Evolutionary conservation across 2,797 vertebrate genomes (phyloP), one percentile per base, ranked within the genome.

Genomic region (Cyprinodon diabolis): DNA sequence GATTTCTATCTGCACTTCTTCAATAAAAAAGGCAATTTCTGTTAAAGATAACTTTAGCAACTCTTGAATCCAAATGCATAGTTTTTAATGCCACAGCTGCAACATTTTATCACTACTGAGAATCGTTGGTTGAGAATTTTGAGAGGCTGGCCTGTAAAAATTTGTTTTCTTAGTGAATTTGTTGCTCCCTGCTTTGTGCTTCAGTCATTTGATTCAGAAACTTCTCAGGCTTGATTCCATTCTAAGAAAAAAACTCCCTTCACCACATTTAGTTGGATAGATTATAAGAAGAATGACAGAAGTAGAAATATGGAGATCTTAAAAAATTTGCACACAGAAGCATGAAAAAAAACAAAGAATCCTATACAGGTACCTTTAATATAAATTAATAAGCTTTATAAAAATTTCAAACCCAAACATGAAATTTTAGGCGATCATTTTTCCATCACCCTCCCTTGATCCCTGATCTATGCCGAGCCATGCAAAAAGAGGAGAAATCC

Each of bases 381-480:
- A 91, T 86, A 91, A 92, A 87, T 91, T 85, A 88, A 91, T 85
- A 87, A 69, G 82, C 76, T 91, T 91, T 90, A 90, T 90, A 86
- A 88, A 89, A 89, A 79, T 86, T 82, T 84, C 79, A 21, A 89
- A 91, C 83, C 74, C 80, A 80, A 87, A 86, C 86, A 83, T 82
- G 71, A 17, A 81, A 81, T 89, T 89, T 89, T 81, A 84, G 72
- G 84, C 83, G 69, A 74, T 62, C 12, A 73, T 1, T 45, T 84
- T 86, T 86, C 83, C 65, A 60, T 70, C 71, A 62, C 79, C 68
- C 15, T 21, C 66, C 15, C 52, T 21, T 60, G 19, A 69, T 35
- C 43, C 52, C 85, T 89, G 79, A 86, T 69, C 77, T 82, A 85
- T 76, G 83, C 71, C 63, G 80, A 92, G 89, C 82, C 90, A 92